A percentile compares a stretch with the other conserved stretches of the same genome.
Conservation (phyloP, 2,113 vertebrate genomes). For the Antigone vipio region DNA sequence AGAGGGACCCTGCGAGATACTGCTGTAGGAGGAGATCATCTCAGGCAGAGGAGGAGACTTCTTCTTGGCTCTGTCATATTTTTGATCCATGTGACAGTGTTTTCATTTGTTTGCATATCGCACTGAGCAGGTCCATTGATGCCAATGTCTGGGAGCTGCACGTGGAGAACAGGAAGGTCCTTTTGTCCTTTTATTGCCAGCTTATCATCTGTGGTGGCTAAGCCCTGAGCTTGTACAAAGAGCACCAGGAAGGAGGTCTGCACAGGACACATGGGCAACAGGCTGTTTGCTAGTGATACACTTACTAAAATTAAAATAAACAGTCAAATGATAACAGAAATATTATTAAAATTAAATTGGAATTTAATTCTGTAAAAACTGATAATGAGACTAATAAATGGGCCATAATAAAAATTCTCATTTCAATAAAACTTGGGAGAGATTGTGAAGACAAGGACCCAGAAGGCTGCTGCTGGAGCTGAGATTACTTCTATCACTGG, state of each 20-base stretch:
- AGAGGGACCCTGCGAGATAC: background rate
- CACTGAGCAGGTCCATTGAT: background rate
- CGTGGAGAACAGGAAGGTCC: background rate
- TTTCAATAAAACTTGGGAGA: background rate
- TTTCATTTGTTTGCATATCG: background rate
- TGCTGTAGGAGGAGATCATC: background rate
- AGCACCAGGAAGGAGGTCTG: background rate
- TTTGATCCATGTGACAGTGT: background rate
- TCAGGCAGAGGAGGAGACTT: background rate
- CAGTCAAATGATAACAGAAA: background rate
- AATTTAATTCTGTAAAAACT: background rate
- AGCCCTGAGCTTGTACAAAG: background rate
- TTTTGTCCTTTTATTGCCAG: background rate
- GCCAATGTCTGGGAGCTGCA: background rate
- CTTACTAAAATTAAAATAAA: background rate
- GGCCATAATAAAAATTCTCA: background rate
- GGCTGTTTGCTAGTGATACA: background rate
- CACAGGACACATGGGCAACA: rapidly evolving
- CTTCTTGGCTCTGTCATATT: background rate
- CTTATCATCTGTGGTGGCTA: background rate
- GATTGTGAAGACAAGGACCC: background rate
- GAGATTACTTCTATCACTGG: background rate
- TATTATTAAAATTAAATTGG: background rate
- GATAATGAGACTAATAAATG: background rate
- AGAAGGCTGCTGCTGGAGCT: background rate